Conservation (phyloP, 2,797 vertebrate species). For the Pelodytes ibericus region DNA sequence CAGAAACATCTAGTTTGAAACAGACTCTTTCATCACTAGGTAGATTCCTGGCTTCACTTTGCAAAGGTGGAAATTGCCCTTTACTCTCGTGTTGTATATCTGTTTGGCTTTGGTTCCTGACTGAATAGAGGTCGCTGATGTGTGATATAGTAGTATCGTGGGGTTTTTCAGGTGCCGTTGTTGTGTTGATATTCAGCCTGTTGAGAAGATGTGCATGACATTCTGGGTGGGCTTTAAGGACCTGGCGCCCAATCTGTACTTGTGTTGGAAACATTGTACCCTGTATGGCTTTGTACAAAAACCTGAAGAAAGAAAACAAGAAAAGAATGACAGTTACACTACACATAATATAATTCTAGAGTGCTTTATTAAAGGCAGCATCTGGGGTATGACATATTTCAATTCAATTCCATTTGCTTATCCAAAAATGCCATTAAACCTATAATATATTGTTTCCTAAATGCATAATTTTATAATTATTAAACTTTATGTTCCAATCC, state of each 20-base stretch:
- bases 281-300: slow-evolving; percentile 90
- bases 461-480: too few species aligned
- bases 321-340: background rate
- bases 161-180: slow-evolving; percentile 35
- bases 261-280: slow-evolving; percentile 88
- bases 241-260: slow-evolving; percentile 84
- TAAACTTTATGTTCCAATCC: too few species aligned
- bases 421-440: too few species aligned
- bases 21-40: slow-evolving; percentile 26
- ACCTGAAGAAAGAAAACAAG: slow-evolving; percentile 71
- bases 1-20: slow-evolving; percentile 41
- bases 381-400: too few species aligned
- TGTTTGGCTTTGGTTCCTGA: slow-evolving; percentile 52
- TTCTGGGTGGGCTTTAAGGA: slow-evolving; percentile 74
- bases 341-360: background rate
- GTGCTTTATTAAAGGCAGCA: too few species aligned
- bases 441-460: too few species aligned
- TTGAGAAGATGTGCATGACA: slow-evolving; percentile 72
- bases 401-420: too few species aligned
- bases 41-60: slow-evolving; percentile 52
- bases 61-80: slow-evolving; percentile 44
- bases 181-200: slow-evolving; percentile 65
- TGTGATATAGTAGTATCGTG: slow-evolving; percentile 32
- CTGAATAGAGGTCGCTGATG: background rate
- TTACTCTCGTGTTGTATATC: slow-evolving; percentile 39